phyloP scores from a whole-genome alignment of 2,797 vertebrate genomes.

The Gallinago solitaria region DNA sequence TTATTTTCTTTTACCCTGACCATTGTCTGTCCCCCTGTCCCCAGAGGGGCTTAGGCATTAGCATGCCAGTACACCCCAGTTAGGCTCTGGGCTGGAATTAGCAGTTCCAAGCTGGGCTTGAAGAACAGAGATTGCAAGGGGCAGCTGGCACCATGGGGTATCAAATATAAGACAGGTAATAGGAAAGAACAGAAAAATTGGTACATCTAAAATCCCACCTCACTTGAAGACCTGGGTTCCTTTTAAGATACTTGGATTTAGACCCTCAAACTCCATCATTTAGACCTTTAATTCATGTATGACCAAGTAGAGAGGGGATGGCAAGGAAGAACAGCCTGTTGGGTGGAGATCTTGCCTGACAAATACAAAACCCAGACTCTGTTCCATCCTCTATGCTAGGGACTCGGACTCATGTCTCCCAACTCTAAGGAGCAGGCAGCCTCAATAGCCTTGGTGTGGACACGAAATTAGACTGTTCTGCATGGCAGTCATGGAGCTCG shows the following conservation, averaged over 20 bases:
- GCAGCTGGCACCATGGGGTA: not conserved
- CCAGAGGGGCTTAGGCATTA: not conserved
- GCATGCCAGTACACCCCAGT: not conserved
- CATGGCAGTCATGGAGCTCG: not conserved
- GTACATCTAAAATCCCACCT: not conserved
- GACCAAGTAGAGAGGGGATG: not conserved
- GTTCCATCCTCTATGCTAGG: not conserved
- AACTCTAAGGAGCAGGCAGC: not conserved
- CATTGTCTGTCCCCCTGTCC: not conserved
- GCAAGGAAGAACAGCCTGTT: not conserved
- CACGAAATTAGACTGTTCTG: not conserved
- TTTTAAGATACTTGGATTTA: not conserved
- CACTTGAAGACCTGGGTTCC: not conserved
- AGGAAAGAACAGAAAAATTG: not conserved
- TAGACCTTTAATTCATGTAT: not conserved
- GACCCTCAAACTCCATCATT: not conserved
- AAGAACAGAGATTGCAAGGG: not conserved
- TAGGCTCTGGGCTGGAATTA: not conserved
- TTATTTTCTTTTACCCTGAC: not conserved
- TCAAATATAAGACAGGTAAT: not conserved
- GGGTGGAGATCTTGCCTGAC: not conserved
- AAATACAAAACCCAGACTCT: not conserved
- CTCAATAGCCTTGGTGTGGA: not conserved
- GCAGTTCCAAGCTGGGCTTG: not conserved
- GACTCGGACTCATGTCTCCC: not conserved